Evolutionary conservation across 2,113 vertebrate genomes (phyloP).

Genomic region (human (Homo sapiens)): DNA sequence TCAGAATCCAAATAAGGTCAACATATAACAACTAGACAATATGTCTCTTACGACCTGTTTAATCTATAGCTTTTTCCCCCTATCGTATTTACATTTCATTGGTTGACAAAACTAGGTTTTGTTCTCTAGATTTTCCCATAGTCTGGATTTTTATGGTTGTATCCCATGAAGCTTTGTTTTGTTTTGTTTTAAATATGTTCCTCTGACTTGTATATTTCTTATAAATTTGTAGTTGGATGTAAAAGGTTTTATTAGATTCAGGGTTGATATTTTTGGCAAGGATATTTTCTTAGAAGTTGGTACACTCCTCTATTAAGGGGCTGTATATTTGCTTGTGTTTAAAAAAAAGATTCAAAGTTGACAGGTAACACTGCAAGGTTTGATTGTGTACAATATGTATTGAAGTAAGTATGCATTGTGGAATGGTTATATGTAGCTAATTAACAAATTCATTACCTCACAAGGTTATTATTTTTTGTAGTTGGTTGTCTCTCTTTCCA

Average conservation of each 20-base stretch:
- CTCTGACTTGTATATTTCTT: background rate
- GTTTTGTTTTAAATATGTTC: background rate
- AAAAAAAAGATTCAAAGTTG: no score
- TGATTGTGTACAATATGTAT: background rate
- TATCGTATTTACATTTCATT: background rate
- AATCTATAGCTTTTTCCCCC: background rate
- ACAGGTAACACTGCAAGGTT: background rate
- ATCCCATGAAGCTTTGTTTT: background rate
- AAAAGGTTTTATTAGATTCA: background rate
- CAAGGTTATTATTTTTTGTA: background rate
- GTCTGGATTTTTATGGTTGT: background rate
- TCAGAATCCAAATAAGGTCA: background rate
- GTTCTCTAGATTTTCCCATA: background rate
- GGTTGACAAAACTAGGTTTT: background rate
- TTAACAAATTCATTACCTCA: background rate
- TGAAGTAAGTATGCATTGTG: background rate
- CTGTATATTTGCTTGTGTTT: background rate
- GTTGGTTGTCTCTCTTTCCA: background rate
- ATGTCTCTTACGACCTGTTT: background rate
- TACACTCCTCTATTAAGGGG: background rate
- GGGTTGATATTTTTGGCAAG: background rate
- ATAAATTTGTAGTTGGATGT: background rate
- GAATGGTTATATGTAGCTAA: background rate
- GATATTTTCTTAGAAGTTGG: background rate
- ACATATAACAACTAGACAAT: background rate